phyloP scores from a whole-genome alignment of 1,140 invertebrate genomes.

The Matsumurasca onukii region DNA sequence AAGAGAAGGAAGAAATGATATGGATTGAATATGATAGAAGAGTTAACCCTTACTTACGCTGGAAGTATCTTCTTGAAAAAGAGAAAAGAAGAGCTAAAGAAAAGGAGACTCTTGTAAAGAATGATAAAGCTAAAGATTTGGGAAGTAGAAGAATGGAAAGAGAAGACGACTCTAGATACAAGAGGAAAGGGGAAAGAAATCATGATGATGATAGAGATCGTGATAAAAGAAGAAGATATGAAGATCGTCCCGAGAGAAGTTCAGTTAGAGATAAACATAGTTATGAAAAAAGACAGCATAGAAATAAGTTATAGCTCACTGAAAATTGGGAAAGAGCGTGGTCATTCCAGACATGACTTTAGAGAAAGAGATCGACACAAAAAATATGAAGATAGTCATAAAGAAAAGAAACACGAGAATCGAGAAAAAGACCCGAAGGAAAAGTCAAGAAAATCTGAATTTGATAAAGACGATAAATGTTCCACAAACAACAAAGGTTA shows the following conservation, averaged over 20 bases:
- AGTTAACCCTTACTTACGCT: slow-evolving; percentile 1
- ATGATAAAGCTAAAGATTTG: background rate
- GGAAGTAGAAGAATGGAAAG: background rate
- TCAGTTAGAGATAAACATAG: too few relatives aligned
- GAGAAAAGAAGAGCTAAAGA: slow-evolving; percentile 12
- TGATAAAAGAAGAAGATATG: background rate
- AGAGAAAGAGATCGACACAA: too few relatives aligned
- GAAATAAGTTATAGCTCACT: too few relatives aligned
- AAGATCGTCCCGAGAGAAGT: background rate
- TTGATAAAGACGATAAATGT: too few relatives aligned
- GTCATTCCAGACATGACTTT: too few relatives aligned
- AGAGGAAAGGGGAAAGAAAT: background rate
- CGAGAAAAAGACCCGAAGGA: too few relatives aligned
- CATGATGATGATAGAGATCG: background rate
- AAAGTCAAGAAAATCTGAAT: too few relatives aligned
- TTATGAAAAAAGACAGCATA: too few relatives aligned
- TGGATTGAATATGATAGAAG: slow-evolving; percentile 15
- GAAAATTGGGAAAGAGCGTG: too few relatives aligned
- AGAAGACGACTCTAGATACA: background rate
- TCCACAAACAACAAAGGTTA: too few relatives aligned
- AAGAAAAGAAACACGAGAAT: too few relatives aligned
- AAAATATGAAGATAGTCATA: too few relatives aligned
- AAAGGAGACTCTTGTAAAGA: background rate
- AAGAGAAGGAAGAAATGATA: slow-evolving; percentile 15
- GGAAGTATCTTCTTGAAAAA: slow-evolving; percentile 7